These are phyloP conservation scores for Tipula vernalis DNA, from an alignment of 2,888 invertebrate genomes.

Conservation along the genomic window DNA sequence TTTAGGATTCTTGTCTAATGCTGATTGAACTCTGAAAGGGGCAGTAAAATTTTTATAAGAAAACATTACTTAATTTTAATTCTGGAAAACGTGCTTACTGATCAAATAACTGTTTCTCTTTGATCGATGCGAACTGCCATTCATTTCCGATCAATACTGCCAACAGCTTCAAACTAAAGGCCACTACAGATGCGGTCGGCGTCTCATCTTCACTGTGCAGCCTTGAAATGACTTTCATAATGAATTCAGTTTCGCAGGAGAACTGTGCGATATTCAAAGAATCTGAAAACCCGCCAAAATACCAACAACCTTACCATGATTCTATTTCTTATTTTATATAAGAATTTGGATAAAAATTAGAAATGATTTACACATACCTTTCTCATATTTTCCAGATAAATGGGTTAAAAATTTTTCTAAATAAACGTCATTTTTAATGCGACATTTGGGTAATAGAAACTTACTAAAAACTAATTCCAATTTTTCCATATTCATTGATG, in stretches of 20 bases:
- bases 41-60: not conserved
- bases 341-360: no score
- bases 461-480: constrained; percentile 5
- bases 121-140: constrained; percentile 44
- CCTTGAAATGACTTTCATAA: constrained; percentile 32
- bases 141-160: constrained; percentile 47
- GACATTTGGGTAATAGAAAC: constrained; percentile 38
- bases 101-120: constrained; percentile 29
- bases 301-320: no score
- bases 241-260: constrained; percentile 29
- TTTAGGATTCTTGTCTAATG: constrained; percentile 22
- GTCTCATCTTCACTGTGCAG: constrained; percentile 28
- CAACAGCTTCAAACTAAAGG: constrained; percentile 51
- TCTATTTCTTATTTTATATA: no score
- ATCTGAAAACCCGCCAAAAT: not conserved
- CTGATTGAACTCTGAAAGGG: constrained; percentile 21
- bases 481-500: not conserved
- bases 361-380: constrained; percentile 29
- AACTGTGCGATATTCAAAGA: not conserved
- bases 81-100: constrained; percentile 21
- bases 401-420: constrained; percentile 50
- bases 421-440: constrained; percentile 46
- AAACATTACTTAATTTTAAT: not conserved
- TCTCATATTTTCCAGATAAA: constrained; percentile 39
- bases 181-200: constrained; percentile 37